phyloP scores from a whole-genome alignment of 2,797 vertebrate species.

The Megalops cyprinoides region DNA sequence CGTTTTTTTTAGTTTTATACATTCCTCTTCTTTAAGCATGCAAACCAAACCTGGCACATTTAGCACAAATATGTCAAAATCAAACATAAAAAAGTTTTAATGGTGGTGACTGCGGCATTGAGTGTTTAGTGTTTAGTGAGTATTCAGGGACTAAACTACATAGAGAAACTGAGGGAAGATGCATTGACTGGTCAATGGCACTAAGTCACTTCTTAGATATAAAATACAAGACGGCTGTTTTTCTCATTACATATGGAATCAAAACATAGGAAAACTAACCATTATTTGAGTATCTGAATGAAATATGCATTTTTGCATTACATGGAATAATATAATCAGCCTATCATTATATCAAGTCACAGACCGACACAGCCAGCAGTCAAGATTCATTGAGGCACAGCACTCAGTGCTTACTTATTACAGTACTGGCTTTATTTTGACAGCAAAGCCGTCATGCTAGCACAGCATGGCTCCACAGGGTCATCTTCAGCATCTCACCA shows the following conservation, averaged over 20 bases:
- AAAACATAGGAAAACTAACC: background rate
- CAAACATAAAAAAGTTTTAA: background rate
- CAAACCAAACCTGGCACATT: no score
- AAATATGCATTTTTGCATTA: background rate
- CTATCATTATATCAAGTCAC: background rate
- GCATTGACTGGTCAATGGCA: background rate
- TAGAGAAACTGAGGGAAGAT: background rate
- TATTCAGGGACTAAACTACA: background rate
- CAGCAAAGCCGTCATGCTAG: slow-evolving; percentile 3
- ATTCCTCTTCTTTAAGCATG: no score
- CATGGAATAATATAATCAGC: background rate
- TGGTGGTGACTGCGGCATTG: background rate
- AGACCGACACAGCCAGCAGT: background rate
- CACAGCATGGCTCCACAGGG: slow-evolving; percentile 10
- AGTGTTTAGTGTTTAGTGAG: background rate
- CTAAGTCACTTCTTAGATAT: background rate
- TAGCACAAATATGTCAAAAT: background rate
- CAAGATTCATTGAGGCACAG: background rate
- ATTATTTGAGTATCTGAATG: background rate
- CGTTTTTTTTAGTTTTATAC: no score
- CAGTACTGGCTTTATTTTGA: slow-evolving; percentile 15
- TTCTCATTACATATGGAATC: background rate
- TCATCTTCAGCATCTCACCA: slow-evolving; percentile 7
- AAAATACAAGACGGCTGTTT: background rate
- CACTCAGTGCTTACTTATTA: background rate